Evolutionary conservation across 2,797 vertebrate species (phyloP).

Genomic region (Chelidonichthys spinosus): DNA sequence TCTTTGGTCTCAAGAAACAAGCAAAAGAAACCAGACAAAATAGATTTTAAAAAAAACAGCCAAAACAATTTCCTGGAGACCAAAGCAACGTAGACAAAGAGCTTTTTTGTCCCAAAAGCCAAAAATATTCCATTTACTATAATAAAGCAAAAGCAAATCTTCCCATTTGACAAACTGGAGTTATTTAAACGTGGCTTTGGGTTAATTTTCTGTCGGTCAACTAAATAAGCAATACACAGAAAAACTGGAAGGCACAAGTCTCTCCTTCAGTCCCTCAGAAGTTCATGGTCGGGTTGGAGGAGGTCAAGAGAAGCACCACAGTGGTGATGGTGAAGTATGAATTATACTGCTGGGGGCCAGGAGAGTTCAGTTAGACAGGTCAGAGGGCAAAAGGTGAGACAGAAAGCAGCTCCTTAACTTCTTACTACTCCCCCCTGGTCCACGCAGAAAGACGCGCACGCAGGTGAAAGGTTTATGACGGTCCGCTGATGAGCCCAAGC

Average conservation of each 20-base stretch:
- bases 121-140: background rate
- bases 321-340: slow-evolving; percentile 19
- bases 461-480: slow-evolving; percentile 61
- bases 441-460: slow-evolving; percentile 28
- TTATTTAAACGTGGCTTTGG: no score
- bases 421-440: slow-evolving; percentile 14
- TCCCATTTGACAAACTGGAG: background rate
- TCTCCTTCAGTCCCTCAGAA: background rate
- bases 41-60: no score
- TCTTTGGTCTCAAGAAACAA: no score
- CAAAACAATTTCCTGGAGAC: background rate
- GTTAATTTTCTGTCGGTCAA: background rate
- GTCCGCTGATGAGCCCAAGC: slow-evolving; percentile 38
- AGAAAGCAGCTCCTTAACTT: slow-evolving; percentile 45
- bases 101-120: background rate
- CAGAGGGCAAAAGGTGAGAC: slow-evolving; percentile 48
- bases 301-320: background rate
- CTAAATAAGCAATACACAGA: background rate
- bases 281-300: background rate
- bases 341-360: slow-evolving; percentile 28
- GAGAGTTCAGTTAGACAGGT: slow-evolving; percentile 15
- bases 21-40: no score
- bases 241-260: background rate
- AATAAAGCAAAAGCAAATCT: background rate
- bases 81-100: background rate